Conservation (phyloP, 2,113 vertebrate species). For the Actenoides hombroni region DNA sequence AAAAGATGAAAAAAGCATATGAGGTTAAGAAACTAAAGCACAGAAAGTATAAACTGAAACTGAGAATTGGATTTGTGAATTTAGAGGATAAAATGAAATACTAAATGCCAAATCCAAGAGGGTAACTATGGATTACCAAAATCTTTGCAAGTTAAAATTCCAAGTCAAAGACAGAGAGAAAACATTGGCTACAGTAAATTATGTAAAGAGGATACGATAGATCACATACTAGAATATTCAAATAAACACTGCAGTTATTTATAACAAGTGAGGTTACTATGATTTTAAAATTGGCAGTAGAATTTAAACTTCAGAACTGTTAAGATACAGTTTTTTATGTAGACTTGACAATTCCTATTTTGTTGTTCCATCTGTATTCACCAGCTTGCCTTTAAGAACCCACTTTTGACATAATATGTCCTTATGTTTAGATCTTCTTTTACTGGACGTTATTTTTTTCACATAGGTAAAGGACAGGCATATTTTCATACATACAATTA, state of each 20-base stretch:
- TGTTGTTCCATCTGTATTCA: fast-evolving
- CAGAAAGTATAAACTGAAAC: not conserved
- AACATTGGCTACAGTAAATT: not conserved
- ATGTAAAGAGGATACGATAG: not conserved
- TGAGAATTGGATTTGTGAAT: not conserved
- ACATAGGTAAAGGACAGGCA: not conserved
- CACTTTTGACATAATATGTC: not conserved
- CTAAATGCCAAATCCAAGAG: not conserved
- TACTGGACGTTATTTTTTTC: not conserved
- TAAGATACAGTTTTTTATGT: not conserved
- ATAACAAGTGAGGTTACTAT: not conserved
- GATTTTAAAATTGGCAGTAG: not conserved
- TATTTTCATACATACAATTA: not conserved
- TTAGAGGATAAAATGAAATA: not conserved
- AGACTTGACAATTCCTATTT: not conserved
- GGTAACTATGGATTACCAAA: not conserved
- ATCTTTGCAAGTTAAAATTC: not conserved
- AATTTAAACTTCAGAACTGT: not conserved
- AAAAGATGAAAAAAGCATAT: not conserved
- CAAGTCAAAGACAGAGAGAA: not conserved
- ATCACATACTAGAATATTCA: not conserved
- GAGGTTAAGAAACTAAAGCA: not conserved
- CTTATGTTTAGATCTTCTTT: not conserved
- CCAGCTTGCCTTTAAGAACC: not conserved
- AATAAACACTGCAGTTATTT: not conserved